phyloP scores from a whole-genome alignment of 1,140 invertebrate genomes.

The Babylonia areolata region DNA sequence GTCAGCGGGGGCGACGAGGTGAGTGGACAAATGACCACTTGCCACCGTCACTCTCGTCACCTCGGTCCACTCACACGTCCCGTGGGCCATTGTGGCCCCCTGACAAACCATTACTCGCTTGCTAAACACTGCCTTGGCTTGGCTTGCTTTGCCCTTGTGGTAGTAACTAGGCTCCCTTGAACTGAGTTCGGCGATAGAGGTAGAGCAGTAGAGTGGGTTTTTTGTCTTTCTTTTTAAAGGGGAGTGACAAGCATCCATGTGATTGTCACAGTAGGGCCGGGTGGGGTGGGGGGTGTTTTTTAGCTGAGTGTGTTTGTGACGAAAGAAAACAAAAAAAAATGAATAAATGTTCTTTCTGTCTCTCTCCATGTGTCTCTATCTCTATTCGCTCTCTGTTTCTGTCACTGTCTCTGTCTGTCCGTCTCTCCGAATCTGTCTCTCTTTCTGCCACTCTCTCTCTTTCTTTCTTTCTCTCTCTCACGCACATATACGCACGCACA shows the following conservation, averaged over 20 bases:
- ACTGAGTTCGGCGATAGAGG: no score
- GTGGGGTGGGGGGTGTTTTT: no score
- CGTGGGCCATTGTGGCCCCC: not conserved
- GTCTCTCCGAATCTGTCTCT: not conserved
- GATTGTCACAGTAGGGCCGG: no score
- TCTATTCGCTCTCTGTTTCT: no score
- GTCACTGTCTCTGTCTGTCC: not conserved
- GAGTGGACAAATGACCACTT: constrained; percentile 29
- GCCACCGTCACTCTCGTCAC: constrained; percentile 17
- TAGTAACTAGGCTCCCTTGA: no score
- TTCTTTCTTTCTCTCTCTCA: not conserved
- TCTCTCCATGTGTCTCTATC: not conserved
- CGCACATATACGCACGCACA: not conserved
- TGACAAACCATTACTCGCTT: constrained; percentile 17
- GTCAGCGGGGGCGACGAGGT: constrained; percentile 5
- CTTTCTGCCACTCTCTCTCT: not conserved
- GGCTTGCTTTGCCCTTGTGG: not conserved
- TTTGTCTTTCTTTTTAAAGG: no score
- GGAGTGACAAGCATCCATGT: no score
- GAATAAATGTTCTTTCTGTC: not conserved
- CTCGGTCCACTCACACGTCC: not conserved
- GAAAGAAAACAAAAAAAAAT: no score
- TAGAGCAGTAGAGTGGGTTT: no score
- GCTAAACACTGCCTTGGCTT: not conserved
- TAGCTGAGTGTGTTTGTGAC: no score